Evolutionary conservation across 2,888 invertebrate species (phyloP).

Genomic region (Drosophila multiciliata): DNA sequence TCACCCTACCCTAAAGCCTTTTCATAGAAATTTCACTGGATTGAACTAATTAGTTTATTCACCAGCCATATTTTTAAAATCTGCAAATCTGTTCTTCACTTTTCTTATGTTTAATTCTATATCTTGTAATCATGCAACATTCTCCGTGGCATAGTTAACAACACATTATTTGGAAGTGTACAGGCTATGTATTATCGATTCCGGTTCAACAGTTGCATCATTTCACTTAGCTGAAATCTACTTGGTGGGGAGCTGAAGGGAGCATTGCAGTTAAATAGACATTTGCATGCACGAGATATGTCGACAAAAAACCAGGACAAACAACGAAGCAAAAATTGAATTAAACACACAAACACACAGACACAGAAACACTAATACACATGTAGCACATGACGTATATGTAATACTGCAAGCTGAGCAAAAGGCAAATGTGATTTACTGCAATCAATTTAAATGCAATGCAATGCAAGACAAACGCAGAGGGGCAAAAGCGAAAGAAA

Average conservation of each 20-base stretch:
- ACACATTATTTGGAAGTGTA: neutral
- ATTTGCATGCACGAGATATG: constrained; percentile 76
- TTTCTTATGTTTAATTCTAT: neutral
- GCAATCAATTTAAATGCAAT: constrained; percentile 83
- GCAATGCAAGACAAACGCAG: constrained; percentile 36
- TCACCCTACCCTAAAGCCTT: neutral
- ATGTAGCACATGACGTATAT: constrained; percentile 31
- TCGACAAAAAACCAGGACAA: constrained; percentile 69
- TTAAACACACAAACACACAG: constrained; percentile 49
- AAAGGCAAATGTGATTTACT: constrained; percentile 80
- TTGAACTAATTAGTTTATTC: neutral
- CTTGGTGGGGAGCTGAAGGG: constrained; percentile 26
- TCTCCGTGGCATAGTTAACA: neutral
- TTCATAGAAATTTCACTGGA: neutral
- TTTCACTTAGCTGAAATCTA: constrained; percentile 65
- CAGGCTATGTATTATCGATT: constrained; percentile 66
- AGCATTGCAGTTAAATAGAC: constrained; percentile 76
- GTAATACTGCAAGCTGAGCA: constrained; percentile 30
- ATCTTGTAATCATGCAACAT: neutral
- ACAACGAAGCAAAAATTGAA: constrained; percentile 65
- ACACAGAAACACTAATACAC: constrained; percentile 11
- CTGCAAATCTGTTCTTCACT: too few species aligned
- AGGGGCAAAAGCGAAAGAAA: constrained; percentile 6
- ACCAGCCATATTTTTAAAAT: too few species aligned
- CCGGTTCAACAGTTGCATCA: constrained; percentile 76